Percentiles rank a stretch among this genome's conserved stretches.
Conservation (phyloP, 2,888 invertebrate species). For the Desoria tigrina region DNA sequence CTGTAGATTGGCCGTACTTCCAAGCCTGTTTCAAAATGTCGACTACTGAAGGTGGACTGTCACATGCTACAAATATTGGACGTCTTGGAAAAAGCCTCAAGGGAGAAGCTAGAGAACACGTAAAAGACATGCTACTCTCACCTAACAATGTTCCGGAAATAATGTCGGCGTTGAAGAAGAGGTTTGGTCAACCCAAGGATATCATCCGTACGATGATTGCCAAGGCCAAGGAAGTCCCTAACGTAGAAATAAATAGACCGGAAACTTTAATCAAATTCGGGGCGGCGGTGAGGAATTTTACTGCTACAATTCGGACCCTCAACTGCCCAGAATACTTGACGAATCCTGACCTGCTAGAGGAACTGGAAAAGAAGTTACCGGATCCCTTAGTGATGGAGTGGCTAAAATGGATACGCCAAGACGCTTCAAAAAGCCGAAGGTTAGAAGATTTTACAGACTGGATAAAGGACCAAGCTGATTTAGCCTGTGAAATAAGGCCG, state of each 20-base stretch:
- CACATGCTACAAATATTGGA: background rate
- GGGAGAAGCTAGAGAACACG: slow-evolving; percentile 10
- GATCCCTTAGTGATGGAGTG: too few species aligned
- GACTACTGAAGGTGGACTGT: background rate
- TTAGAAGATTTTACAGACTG: too few species aligned
- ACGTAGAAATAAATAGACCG: background rate
- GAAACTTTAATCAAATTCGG: background rate
- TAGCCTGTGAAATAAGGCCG: too few species aligned
- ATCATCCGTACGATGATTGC: background rate
- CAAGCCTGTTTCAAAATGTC: background rate
- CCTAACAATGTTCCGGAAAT: slow-evolving; percentile 1
- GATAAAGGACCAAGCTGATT: too few species aligned
- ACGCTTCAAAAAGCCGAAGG: too few species aligned
- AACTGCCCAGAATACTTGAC: background rate
- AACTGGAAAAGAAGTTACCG: background rate
- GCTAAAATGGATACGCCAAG: too few species aligned
- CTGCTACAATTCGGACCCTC: background rate
- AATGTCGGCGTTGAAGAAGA: background rate
- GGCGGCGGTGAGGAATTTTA: too few species aligned
- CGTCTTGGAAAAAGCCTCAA: background rate
- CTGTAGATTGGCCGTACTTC: slow-evolving; percentile 8
- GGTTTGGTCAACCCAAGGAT: background rate
- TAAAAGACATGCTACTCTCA: background rate
- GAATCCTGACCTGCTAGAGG: background rate
- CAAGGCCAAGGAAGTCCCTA: background rate